Percentiles rank a stretch among this genome's conserved stretches.
Evolutionary conservation across 2,888 invertebrate species (phyloP).

Genomic region (Rosalia funebris): DNA sequence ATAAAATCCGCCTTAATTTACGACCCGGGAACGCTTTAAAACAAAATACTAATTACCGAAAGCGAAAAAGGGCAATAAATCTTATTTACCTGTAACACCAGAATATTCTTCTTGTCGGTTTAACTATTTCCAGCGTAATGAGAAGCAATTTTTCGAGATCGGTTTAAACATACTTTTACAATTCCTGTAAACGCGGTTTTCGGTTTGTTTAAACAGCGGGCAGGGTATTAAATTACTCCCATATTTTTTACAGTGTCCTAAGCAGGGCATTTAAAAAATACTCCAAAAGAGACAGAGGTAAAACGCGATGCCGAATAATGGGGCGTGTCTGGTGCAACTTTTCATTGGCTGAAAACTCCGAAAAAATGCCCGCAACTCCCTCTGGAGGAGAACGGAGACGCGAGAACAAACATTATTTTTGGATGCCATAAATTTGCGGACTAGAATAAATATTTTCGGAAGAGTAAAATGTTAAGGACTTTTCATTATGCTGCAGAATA

Average conservation of each 20-base stretch:
- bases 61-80: conserved; percentile 30
- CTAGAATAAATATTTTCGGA: conserved; percentile 66
- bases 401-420: conserved; percentile 65
- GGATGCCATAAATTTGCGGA: conserved; percentile 65
- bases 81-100: conserved; percentile 30
- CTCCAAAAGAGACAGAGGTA: conserved; percentile 55
- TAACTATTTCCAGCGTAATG: conserved; percentile 52
- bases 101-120: conserved; percentile 49
- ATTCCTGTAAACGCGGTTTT: conserved; percentile 58
- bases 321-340: conserved; percentile 60
- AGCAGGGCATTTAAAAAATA: conserved; percentile 57
- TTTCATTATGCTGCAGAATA: conserved; percentile 64
- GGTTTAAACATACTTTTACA: conserved; percentile 49
- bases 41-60: conserved; percentile 16
- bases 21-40: neutral
- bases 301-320: conserved; percentile 55
- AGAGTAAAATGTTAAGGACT: conserved; percentile 66
- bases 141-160: conserved; percentile 55
- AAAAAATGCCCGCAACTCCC: conserved; percentile 60
- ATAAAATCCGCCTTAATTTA: neutral
- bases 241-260: conserved; percentile 63
- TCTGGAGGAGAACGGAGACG: conserved; percentile 57
- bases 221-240: conserved; percentile 62
- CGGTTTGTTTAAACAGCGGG: conserved; percentile 62
- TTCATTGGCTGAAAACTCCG: conserved; percentile 63